phyloP scores from a whole-genome alignment of 1,140 invertebrate genomes.

The Caerostris extrusa region DNA sequence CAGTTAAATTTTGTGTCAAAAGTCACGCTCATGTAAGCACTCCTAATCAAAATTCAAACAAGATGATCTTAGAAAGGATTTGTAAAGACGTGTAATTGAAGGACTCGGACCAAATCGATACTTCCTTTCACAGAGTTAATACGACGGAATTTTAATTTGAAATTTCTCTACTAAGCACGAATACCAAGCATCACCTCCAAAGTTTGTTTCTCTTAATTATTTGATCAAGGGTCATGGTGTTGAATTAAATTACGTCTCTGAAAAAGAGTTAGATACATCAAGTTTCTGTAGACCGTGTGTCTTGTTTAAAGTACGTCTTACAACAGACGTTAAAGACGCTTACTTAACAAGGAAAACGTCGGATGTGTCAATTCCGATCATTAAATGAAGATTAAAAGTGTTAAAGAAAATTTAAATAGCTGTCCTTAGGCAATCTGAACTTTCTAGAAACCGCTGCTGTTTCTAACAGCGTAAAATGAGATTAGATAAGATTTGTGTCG shows the following conservation, averaged over 20 bases:
- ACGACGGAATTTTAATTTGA: slow-evolving; percentile 24
- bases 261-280: neutral
- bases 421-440: slow-evolving; percentile 5
- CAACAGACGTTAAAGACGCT: slow-evolving; percentile 16
- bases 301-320: neutral
- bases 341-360: slow-evolving; percentile 19
- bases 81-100: neutral
- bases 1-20: neutral
- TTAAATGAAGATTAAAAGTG: slow-evolving; percentile 45
- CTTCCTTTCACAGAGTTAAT: neutral
- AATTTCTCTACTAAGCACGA: neutral
- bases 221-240: neutral
- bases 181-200: neutral
- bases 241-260: slow-evolving; percentile 16
- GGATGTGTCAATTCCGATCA: slow-evolving; percentile 37
- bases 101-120: neutral
- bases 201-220: slow-evolving; percentile 24
- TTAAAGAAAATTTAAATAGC: slow-evolving; percentile 51
- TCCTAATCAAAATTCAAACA: slow-evolving; percentile 26
- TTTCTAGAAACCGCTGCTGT: slow-evolving; percentile 26
- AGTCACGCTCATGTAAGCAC: neutral
- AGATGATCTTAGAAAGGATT: neutral
- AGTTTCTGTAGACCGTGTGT: slow-evolving; percentile 12
- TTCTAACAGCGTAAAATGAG: slow-evolving; percentile 4
- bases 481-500: slow-evolving; percentile 20